Evolutionary conservation across 1,140 invertebrate species (phyloP), one percentile per base, ranked within the genome.

Genomic region (Polypedilum pembai): DNA sequence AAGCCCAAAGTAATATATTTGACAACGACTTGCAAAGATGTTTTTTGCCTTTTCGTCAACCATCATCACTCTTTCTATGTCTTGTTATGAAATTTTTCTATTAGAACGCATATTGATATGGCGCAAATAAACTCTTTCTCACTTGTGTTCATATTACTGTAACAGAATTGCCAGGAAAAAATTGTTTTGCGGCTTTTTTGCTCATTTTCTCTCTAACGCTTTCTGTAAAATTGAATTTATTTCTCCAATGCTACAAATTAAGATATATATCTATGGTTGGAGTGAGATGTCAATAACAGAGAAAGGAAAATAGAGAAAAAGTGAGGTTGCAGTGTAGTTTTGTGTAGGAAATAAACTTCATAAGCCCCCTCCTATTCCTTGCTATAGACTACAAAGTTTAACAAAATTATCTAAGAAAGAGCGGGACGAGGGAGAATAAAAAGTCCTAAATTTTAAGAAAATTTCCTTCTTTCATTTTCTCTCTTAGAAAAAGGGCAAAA

Each of bases 381-480:
- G 8, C 8, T 10, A 45, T 10, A 45, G 15, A 10, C 8, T 10
- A 10, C 8, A 45, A 45, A 45, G 15, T 41, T 7, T 7, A 41
- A 41, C 5, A 41, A 41, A 7, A 41, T 2, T 45, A 15, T 45
- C 1, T 3, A 45, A 15, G 41, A 45, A 8, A 45, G 41, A 45
- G 41, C 41, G 15, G 41, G 15, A 45, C 41, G 41, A n/a, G n/a
- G 41, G 15, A 45, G 15, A 8, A 10, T 45, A 45, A 45, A 10
- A 45, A 45, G 41, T 45, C 41, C 41, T 45, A 45, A 45, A 45
- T 45, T 45, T 45, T 45, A 45, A 10, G 41, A 45, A 45, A 45
- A 45, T 45, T 8, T 41, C 5, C 15, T 45, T 45, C 41, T 3
- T 45, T 10, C n/a, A n/a, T n/a, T n/a, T n/a, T n/a, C n/a, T n/a